These are phyloP conservation scores for Mobula birostris DNA, from an alignment of 2,113 vertebrate species.

Conservation along the genomic window DNA sequence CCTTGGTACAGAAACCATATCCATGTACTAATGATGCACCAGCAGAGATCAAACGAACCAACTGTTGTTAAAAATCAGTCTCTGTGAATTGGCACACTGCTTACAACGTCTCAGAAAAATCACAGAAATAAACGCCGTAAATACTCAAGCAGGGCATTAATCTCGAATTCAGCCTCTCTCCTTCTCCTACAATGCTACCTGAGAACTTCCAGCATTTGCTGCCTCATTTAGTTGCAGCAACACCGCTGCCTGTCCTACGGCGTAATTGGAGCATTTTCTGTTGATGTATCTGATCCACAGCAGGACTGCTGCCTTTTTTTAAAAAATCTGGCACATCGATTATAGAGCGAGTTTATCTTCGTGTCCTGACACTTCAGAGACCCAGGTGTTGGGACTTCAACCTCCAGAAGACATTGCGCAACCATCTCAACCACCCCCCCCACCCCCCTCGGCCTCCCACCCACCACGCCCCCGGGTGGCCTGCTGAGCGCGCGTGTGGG, in stretches of 20 bases:
- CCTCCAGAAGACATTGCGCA: neutral
- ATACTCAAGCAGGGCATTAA: neutral
- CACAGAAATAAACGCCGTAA: too few relatives aligned
- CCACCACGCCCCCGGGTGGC: neutral
- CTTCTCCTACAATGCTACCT: too few relatives aligned
- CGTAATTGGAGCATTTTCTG: neutral
- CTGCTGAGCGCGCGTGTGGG: neutral
- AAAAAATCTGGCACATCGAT: neutral
- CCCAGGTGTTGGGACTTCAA: neutral
- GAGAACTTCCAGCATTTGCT: too few relatives aligned
- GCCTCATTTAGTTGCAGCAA: too few relatives aligned
- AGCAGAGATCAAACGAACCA: neutral
- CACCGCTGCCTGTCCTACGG: too few relatives aligned
- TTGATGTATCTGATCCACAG: neutral
- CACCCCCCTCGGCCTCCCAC: too few relatives aligned
- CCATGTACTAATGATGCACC: neutral
- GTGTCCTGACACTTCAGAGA: neutral
- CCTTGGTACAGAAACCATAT: too few relatives aligned
- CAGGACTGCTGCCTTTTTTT: neutral
- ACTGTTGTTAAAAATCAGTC: neutral
- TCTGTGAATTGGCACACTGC: neutral
- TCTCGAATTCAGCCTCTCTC: too few relatives aligned
- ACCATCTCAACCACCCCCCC: neutral
- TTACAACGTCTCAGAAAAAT: neutral
- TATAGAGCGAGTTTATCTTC: too few relatives aligned